Evolutionary conservation across 1,140 invertebrate genomes (phyloP).

Genomic region (Trachymyrmex septentrionalis): DNA sequence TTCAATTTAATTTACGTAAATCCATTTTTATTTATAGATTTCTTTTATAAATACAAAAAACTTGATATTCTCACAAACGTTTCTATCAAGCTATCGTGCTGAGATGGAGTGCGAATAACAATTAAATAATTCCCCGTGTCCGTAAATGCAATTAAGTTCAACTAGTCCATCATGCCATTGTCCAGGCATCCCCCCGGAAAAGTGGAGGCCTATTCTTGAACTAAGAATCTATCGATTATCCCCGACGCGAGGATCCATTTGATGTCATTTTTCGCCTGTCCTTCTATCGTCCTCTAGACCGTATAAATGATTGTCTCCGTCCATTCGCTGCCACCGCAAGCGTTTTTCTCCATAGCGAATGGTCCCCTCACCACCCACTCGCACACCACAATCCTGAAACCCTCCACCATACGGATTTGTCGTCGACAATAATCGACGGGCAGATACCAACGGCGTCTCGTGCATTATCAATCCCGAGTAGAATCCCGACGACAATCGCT

Average conservation of each 20-base stretch:
- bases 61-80: neutral
- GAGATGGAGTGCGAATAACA: neutral
- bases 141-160: constrained; percentile 37
- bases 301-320: constrained; percentile 68
- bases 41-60: neutral
- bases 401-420: constrained; percentile 57
- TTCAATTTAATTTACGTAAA: neutral
- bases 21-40: neutral
- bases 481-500: constrained; percentile 66
- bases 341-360: constrained; percentile 58
- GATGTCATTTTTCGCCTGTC: constrained; percentile 47
- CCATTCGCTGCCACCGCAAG: constrained; percentile 46
- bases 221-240: constrained; percentile 60
- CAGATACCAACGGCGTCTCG: constrained; percentile 49
- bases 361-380: constrained; percentile 10
- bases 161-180: constrained; percentile 22
- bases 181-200: neutral
- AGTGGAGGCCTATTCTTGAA: constrained; percentile 39
- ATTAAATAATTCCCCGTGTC: neutral
- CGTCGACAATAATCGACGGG: constrained; percentile 70
- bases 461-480: constrained; percentile 69
- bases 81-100: neutral
- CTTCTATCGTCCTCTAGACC: constrained; percentile 32
- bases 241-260: constrained; percentile 23
- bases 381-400: constrained; percentile 20